Conservation (phyloP, 1,140 invertebrate genomes). For the Pteromalus puparum region DNA sequence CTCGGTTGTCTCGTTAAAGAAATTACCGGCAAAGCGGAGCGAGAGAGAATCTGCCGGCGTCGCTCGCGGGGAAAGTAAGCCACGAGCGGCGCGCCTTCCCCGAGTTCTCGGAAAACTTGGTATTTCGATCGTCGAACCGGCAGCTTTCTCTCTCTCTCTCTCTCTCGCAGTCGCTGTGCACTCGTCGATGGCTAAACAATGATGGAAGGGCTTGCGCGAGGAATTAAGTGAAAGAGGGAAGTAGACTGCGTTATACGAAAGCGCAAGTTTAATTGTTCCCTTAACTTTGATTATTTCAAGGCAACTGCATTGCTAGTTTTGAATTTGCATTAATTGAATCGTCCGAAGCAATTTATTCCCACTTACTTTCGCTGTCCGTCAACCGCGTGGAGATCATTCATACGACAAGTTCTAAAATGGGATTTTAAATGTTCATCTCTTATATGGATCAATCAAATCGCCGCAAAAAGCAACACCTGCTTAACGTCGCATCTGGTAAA, state of each 20-base stretch:
- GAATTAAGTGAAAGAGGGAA: conserved; percentile 36
- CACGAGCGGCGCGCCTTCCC: neutral
- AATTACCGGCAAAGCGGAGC: conserved; percentile 53
- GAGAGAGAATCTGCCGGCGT: conserved; percentile 53
- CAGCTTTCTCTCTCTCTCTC: neutral
- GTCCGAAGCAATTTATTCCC: conserved; percentile 52
- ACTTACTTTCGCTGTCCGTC: neutral
- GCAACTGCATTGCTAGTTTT: conserved; percentile 20
- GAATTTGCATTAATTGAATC: conserved; percentile 55
- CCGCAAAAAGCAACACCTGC: too few relatives aligned
- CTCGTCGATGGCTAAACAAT: conserved; percentile 36
- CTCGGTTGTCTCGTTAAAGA: conserved; percentile 57
- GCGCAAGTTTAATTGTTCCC: conserved; percentile 62
- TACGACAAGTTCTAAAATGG: too few relatives aligned
- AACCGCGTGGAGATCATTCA: neutral
- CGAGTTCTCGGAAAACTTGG: conserved; percentile 32
- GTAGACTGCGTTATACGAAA: conserved; percentile 29
- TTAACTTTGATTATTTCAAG: conserved; percentile 61
- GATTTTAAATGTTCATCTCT: too few relatives aligned
- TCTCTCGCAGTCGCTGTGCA: neutral
- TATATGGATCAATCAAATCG: too few relatives aligned
- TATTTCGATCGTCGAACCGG: conserved; percentile 22
- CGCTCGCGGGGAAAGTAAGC: neutral
- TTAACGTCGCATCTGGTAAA: too few relatives aligned
- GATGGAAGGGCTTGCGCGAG: neutral